phyloP scores from a whole-genome alignment of 2,888 invertebrate species.

The Volucella bombylans region DNA sequence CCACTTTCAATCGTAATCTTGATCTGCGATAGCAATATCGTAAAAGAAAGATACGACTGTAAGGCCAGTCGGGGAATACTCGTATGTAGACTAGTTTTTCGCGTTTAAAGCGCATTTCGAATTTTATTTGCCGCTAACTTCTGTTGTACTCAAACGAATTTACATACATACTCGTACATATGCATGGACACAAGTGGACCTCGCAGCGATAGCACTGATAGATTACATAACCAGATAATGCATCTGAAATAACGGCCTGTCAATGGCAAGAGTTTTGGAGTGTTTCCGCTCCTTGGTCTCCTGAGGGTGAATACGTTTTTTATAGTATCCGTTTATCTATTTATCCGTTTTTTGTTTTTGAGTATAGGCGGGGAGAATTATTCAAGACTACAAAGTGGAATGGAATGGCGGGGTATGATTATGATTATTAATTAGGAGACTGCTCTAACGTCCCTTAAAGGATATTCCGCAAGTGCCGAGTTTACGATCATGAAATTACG shows the following conservation, averaged over 20 bases:
- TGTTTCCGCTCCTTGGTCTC: conserved; percentile 48
- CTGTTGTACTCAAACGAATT: conserved; percentile 33
- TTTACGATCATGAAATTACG: too few species aligned
- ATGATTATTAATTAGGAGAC: too few species aligned
- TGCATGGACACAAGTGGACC: background rate
- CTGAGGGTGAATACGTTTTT: background rate
- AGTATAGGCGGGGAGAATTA: too few species aligned
- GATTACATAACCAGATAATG: conserved; percentile 57
- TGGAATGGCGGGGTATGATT: too few species aligned
- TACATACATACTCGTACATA: background rate
- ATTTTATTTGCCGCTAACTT: conserved; percentile 54
- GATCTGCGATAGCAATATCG: too few species aligned
- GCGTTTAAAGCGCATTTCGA: conserved; percentile 9
- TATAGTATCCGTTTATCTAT: too few species aligned
- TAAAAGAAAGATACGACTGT: background rate
- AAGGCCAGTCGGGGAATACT: background rate
- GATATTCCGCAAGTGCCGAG: too few species aligned
- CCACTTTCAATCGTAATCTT: conserved; percentile 25
- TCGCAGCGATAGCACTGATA: conserved; percentile 1
- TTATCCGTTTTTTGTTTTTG: too few species aligned
- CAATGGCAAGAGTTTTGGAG: conserved; percentile 47
- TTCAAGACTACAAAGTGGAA: too few species aligned
- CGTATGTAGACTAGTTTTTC: conserved; percentile 60
- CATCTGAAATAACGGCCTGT: conserved; percentile 49
- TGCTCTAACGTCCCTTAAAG: too few species aligned